Evolutionary conservation across 1,140 invertebrate genomes (phyloP), one percentile per base, ranked within the genome.

Genomic region (Cyclargus thomasi): DNA sequence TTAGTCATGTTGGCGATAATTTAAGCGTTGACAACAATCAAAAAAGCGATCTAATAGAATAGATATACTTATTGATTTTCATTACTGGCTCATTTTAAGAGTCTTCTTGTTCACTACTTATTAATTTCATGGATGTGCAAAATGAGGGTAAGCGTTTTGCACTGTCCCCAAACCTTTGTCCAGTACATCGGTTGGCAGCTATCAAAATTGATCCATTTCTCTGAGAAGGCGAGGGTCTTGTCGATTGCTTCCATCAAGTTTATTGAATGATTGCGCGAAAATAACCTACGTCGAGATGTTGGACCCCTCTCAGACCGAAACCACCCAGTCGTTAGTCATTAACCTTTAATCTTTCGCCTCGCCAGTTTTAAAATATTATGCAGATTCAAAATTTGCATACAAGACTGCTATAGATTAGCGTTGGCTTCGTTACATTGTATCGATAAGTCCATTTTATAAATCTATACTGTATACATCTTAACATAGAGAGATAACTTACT

Each of bases 261-360:
- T 88, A 90, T 90, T 90, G 87, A 84, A 90, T 90, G 86, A 90
- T 90, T 90, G 87, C 83, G 84, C 86, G 84, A 88, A 88, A 88
- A 82, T 81, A 83, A 84, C 76, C 69, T 80, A 70, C 76, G 74
- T 72, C 67, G 72, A 84, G 82, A 85, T 77, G 73, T 66, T 72
- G 73, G 74, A 73, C 81, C 84, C 84, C 85, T 81, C 84, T 66
- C 70, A 70, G 75, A 66, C 74, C 74, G 73, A 75, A 79, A 77
- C 76, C 74, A 78, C 74, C 75, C 76, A 80, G 76, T 81, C 79
- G 70, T 71, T 72, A 79, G 79, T 82, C 78, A 81, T 85, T 82
- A 85, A 83, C 73, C 84, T 81, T 82, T 70, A 77, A 72, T 78
- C 67, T 77, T 74, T 74, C 70, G 72, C 72, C 72, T 68, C 73